Conservation (phyloP, 1,140 invertebrate genomes). For the Ericerus pela region DNA sequence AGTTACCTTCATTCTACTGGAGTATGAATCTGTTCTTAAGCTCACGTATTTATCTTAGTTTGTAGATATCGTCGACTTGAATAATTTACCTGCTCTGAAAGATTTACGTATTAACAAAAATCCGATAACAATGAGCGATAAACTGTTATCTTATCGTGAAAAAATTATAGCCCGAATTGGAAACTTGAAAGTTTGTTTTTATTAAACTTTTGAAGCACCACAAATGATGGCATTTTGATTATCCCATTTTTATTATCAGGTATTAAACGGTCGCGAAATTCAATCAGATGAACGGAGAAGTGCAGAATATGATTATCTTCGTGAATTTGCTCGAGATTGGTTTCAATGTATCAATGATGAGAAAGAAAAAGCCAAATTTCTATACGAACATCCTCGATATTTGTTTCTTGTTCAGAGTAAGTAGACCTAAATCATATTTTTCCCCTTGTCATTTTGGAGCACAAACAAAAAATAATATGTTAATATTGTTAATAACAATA, state of each 20-base stretch:
- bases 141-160: slow-evolving; percentile 1
- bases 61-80: background rate
- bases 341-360: background rate
- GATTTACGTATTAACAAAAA: slow-evolving; percentile 2
- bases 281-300: background rate
- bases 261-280: slow-evolving; percentile 1
- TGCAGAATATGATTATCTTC: slow-evolving; percentile 2
- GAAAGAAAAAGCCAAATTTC: slow-evolving; percentile 1
- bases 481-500: background rate
- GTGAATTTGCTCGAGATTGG: slow-evolving; percentile 3
- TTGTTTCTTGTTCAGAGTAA: background rate
- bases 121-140: background rate
- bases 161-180: slow-evolving; percentile 3
- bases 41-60: background rate
- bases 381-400: slow-evolving; percentile 1
- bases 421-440: background rate
- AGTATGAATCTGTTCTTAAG: background rate
- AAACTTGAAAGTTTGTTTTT: slow-evolving; percentile 1
- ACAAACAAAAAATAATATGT: too few relatives aligned
- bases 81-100: slow-evolving; percentile 3
- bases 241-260: background rate
- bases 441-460: too few relatives aligned
- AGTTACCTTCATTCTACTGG: background rate
- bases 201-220: background rate
- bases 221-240: background rate